Evolutionary conservation across 2,888 invertebrate species (phyloP).

Genomic region (Chesias legatella): DNA sequence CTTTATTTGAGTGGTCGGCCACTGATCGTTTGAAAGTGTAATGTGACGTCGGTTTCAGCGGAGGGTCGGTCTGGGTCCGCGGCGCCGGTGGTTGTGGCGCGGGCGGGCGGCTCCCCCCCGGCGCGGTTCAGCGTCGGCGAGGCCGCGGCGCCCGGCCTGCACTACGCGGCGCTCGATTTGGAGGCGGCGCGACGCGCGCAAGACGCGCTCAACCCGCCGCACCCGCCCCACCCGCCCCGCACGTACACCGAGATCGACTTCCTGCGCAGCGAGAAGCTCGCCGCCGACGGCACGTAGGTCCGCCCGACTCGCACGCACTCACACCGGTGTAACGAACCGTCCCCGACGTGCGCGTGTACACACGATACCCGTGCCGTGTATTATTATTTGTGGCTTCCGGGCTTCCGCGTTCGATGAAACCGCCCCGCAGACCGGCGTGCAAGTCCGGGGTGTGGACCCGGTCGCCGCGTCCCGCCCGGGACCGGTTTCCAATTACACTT

Average conservation of each 20-base stretch:
- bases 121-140: neutral
- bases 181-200: slow-evolving; percentile 52
- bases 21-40: too few species aligned
- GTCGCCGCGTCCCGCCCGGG: neutral
- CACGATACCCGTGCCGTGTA: too few species aligned
- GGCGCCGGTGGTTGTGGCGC: slow-evolving; percentile 34
- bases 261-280: slow-evolving; percentile 79
- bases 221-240: slow-evolving; percentile 78
- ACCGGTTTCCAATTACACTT: slow-evolving; percentile 18
- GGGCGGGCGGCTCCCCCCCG: slow-evolving; percentile 22
- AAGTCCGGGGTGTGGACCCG: too few species aligned
- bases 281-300: slow-evolving; percentile 34
- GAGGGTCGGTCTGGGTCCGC: slow-evolving; percentile 20
- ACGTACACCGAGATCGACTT: slow-evolving; percentile 92
- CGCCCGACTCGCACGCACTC: neutral
- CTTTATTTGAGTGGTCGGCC: too few species aligned
- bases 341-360: too few species aligned
- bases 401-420: too few species aligned
- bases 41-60: slow-evolving; percentile 11
- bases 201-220: slow-evolving; percentile 66
- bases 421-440: too few species aligned
- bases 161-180: slow-evolving; percentile 72
- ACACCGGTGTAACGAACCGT: too few species aligned
- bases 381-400: too few species aligned
- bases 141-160: slow-evolving; percentile 28